Percentiles rank a stretch among this genome's conserved stretches.
phyloP scores from a whole-genome alignment of 92 coral and sea anemone genomes.

The Porites rus region DNA sequence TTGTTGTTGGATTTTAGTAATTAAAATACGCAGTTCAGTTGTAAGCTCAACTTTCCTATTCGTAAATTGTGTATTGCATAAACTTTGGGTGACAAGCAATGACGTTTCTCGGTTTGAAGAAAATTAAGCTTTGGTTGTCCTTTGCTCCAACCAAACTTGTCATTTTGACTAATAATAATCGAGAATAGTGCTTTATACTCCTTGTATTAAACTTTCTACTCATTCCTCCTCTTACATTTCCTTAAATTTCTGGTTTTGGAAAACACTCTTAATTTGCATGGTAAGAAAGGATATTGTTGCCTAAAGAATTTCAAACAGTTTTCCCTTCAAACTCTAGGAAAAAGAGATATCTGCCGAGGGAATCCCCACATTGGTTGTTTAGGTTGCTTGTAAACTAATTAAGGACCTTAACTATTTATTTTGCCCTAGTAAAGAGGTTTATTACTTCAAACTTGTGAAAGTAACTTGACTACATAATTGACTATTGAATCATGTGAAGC shows the following conservation, averaged over 20 bases:
- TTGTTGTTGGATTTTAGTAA: too few species aligned
- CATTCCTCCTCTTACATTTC: too few species aligned
- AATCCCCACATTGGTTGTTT: slow-evolving; percentile 34
- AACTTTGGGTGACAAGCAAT: not conserved
- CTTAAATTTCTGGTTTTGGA: too few species aligned
- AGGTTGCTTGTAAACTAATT: not conserved
- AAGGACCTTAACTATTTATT: not conserved
- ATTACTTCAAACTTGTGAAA: too few species aligned
- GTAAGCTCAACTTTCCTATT: not conserved
- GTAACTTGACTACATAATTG: too few species aligned
- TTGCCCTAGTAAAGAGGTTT: not conserved
- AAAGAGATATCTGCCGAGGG: slow-evolving; percentile 23
- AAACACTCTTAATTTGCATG: not conserved
- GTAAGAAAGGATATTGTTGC: not conserved
- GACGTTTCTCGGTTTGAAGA: not conserved
- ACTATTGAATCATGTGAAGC: too few species aligned
- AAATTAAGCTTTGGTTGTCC: too few species aligned
- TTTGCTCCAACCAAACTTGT: too few species aligned
- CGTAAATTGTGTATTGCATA: too few species aligned
- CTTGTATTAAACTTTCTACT: not conserved
- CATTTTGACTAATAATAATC: not conserved
- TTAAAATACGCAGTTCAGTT: not conserved
- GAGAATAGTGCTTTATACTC: too few species aligned
- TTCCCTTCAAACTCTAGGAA: too few species aligned
- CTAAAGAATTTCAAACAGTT: too few species aligned